A percentile compares a stretch with the other conserved stretches of the same genome.
Conservation (phyloP, 2,797 vertebrate genomes). For the Botia almorhae region DNA sequence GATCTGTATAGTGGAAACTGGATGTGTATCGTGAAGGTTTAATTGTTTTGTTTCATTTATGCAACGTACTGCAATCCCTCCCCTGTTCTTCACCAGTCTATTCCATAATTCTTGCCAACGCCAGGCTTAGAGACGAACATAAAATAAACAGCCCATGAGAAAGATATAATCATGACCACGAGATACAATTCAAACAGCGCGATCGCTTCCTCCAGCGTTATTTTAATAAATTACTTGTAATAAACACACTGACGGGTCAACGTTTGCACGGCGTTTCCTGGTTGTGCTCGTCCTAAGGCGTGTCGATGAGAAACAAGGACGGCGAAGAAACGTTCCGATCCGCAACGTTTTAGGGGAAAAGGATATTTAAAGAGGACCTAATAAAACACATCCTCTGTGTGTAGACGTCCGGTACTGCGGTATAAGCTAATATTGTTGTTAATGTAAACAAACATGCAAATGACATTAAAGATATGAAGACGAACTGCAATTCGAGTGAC, state of each 20-base stretch:
- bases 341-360: neutral
- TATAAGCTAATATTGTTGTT: neutral
- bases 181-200: constrained; percentile 79
- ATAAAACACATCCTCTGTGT: neutral
- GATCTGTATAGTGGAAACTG: neutral
- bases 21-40: neutral
- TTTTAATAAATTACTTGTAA: neutral
- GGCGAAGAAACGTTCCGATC: constrained; percentile 6
- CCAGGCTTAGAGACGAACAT: constrained; percentile 79
- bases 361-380: neutral
- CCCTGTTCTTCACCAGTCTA: constrained; percentile 67
- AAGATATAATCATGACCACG: constrained; percentile 81
- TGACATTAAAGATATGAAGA: neutral
- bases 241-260: neutral
- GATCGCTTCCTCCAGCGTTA: constrained; percentile 81
- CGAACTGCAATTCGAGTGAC: constrained; percentile 22
- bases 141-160: constrained; percentile 83
- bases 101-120: constrained; percentile 75
- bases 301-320: neutral
- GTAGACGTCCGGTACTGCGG: neutral
- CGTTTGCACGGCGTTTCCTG: constrained; percentile 40
- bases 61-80: neutral
- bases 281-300: constrained; percentile 4
- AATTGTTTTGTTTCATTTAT: neutral
- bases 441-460: neutral